These are phyloP conservation scores for Parotia lawesii DNA, from an alignment of 2,113 vertebrate genomes.

Conservation along the genomic window DNA sequence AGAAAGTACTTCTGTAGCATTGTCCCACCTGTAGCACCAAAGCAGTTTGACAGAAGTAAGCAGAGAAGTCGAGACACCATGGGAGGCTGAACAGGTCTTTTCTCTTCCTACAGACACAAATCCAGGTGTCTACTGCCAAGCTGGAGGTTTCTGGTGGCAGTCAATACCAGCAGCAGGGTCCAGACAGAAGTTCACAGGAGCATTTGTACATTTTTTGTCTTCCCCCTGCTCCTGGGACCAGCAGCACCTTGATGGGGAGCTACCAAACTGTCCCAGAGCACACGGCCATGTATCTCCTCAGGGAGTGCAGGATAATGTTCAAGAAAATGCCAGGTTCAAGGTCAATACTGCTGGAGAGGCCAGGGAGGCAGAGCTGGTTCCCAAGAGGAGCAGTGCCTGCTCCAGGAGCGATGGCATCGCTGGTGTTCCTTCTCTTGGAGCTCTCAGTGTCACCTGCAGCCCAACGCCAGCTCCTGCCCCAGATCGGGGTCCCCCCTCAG, in stretches of 20 bases:
- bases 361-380: not conserved
- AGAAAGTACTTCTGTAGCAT: not conserved
- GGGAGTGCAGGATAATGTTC: fast-evolving
- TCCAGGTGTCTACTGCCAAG: not conserved
- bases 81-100: not conserved
- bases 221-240: not conserved
- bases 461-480: not conserved
- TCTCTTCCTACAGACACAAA: not conserved
- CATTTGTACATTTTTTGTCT: not conserved
- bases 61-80: not conserved
- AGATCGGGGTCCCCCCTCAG: fast-evolving
- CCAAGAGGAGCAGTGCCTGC: not conserved
- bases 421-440: not conserved
- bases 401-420: fast-evolving
- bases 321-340: not conserved
- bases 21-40: not conserved
- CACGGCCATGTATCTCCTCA: fast-evolving
- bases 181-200: not conserved
- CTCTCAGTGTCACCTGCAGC: not conserved
- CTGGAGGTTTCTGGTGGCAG: not conserved
- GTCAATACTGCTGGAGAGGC: fast-evolving
- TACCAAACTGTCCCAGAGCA: fast-evolving
- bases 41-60: not conserved
- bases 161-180: fast-evolving
- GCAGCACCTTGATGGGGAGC: not conserved